A percentile compares a stretch with the other conserved stretches of the same genome.
These are phyloP conservation scores for Trypoxylon attenuatum DNA, from an alignment of 2,888 invertebrate species.

Conservation along the genomic window DNA sequence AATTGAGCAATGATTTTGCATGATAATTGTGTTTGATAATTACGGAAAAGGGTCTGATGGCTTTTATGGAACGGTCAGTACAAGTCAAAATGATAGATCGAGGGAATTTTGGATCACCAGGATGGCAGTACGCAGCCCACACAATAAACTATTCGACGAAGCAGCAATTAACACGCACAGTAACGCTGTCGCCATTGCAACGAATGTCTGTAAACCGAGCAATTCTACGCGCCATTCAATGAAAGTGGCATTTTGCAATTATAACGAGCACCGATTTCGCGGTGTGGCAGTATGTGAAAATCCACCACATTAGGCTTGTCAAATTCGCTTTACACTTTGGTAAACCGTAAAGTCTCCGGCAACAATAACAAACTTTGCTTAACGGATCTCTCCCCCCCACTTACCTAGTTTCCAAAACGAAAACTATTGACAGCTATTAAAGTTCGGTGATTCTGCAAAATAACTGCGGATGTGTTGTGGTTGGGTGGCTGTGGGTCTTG, in stretches of 20 bases:
- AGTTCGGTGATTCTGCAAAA: too few relatives aligned
- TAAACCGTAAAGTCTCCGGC: slow-evolving; percentile 12
- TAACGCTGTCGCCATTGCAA: slow-evolving; percentile 5
- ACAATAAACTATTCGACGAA: slow-evolving; percentile 2
- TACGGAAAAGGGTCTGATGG: not conserved
- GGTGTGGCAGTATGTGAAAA: slow-evolving; percentile 27
- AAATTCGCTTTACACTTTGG: slow-evolving; percentile 27
- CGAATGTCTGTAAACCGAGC: not conserved
- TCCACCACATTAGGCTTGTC: slow-evolving; percentile 15
- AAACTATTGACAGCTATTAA: slow-evolving; percentile 15
- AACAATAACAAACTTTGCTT: slow-evolving; percentile 26
- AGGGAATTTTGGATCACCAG: too few relatives aligned
- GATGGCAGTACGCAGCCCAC: too few relatives aligned
- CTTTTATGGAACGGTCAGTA: not conserved
- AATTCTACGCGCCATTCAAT: not conserved
- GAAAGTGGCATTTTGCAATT: slow-evolving; percentile 23
- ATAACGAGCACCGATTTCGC: slow-evolving; percentile 26
- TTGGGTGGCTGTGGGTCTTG: too few relatives aligned
- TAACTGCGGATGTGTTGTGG: too few relatives aligned
- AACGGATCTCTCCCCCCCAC: slow-evolving; percentile 5
- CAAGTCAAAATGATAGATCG: not conserved
- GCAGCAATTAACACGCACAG: not conserved
- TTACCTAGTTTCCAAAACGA: slow-evolving; percentile 9
- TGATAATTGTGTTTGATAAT: not conserved
- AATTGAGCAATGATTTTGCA: too few relatives aligned